Evolutionary conservation across 2,888 invertebrate genomes (phyloP).

Genomic region (Anthophora plumipes): DNA sequence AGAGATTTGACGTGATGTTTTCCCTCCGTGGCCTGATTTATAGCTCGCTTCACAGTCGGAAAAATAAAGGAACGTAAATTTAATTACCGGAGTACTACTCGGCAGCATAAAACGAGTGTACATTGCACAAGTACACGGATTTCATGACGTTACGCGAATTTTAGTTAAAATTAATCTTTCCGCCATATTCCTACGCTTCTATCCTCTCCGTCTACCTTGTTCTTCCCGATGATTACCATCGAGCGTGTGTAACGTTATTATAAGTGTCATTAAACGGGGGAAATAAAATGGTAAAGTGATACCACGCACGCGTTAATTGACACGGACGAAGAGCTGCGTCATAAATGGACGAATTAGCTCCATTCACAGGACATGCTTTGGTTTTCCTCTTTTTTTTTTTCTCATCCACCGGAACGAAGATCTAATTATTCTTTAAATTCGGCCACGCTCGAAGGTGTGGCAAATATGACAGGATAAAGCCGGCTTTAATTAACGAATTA

Average conservation of each 20-base stretch:
- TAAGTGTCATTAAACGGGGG: constrained; percentile 13
- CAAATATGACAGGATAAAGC: neutral
- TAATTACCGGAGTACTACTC: constrained; percentile 53
- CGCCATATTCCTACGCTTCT: constrained; percentile 8
- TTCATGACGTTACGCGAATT: constrained; percentile 51
- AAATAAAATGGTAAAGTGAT: constrained; percentile 40
- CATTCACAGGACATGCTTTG: constrained; percentile 7
- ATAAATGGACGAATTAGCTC: constrained; percentile 34
- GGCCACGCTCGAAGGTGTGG: too few species aligned
- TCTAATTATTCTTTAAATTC: constrained; percentile 10
- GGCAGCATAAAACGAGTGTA: constrained; percentile 28
- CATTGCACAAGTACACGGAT: constrained; percentile 11
- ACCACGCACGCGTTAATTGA: constrained; percentile 41
- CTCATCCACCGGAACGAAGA: neutral
- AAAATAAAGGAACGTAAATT: constrained; percentile 62
- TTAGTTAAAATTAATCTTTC: constrained; percentile 52
- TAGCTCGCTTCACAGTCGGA: constrained; percentile 14
- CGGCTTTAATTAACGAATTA: neutral
- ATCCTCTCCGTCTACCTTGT: neutral
- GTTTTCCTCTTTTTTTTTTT: neutral
- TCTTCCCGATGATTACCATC: constrained; percentile 13
- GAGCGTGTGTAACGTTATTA: constrained; percentile 28
- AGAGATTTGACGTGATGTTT: constrained; percentile 21
- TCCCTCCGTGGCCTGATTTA: constrained; percentile 44
- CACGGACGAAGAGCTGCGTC: neutral